A percentile compares a stretch with the other conserved stretches of the same genome.
These are phyloP conservation scores for Cheilosia urbana DNA, from an alignment of 2,888 invertebrate species.

Conservation along the genomic window DNA sequence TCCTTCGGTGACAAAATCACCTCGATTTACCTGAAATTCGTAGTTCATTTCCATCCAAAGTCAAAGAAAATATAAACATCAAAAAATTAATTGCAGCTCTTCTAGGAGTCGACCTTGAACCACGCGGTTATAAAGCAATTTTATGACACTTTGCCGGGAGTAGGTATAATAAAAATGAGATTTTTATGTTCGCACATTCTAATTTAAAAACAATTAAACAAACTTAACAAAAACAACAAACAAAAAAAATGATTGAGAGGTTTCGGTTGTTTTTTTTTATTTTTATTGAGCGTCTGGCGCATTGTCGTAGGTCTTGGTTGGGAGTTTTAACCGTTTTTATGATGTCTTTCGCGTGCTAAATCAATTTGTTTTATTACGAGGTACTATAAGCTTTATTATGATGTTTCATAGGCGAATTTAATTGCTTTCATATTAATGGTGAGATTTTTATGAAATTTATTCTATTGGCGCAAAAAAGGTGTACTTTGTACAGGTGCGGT, in stretches of 20 bases:
- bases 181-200: conserved; percentile 72
- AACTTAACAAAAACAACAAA: conserved; percentile 40
- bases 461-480: too few relatives aligned
- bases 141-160: conserved; percentile 61
- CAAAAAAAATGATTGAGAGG: conserved; percentile 19
- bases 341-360: conserved; percentile 11
- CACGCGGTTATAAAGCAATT: conserved; percentile 69
- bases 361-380: conserved; percentile 26
- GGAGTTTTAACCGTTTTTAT: conserved; percentile 36
- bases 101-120: conserved; percentile 66
- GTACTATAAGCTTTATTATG: not conserved
- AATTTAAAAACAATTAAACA: conserved; percentile 72
- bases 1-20: not conserved
- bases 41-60: not conserved
- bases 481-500: not conserved
- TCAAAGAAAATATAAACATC: conserved; percentile 32
- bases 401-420: conserved; percentile 10
- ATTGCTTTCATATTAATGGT: conserved; percentile 1
- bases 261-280: not conserved
- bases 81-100: conserved; percentile 23
- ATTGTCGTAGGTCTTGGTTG: conserved; percentile 66
- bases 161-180: conserved; percentile 53
- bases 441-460: not conserved
- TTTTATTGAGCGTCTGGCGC: conserved; percentile 30
- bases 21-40: not conserved